These are phyloP conservation scores for Oceanodroma leucorhoa DNA, from an alignment of 2,797 vertebrate species.

Conservation along the genomic window DNA sequence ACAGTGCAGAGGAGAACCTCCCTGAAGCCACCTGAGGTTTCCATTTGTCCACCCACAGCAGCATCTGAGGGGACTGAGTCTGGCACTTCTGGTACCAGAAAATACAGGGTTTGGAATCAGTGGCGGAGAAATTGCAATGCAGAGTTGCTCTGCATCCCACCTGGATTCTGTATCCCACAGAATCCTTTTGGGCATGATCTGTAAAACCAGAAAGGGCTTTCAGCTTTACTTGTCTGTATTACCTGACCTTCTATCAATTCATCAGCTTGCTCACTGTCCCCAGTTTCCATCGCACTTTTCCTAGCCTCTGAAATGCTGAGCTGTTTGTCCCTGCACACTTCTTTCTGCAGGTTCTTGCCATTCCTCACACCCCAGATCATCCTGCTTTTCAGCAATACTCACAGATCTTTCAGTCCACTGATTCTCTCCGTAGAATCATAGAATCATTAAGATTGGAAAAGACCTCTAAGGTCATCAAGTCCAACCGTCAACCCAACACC, in stretches of 20 bases:
- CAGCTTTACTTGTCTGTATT: not conserved
- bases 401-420: not conserved
- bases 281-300: not conserved
- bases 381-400: not conserved
- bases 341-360: not conserved
- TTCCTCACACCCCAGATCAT: not conserved
- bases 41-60: rapidly evolving
- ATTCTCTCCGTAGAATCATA: not conserved
- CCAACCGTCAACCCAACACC: too few species aligned
- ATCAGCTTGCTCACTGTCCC: not conserved
- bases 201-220: not conserved
- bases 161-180: not conserved
- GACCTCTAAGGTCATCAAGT: too few species aligned
- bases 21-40: rapidly evolving
- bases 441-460: too few species aligned
- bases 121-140: not conserved
- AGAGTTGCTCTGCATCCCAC: not conserved
- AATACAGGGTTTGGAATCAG: rapidly evolving
- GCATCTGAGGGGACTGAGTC: not conserved
- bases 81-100: not conserved
- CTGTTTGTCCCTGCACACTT: not conserved
- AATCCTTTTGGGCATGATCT: not conserved
- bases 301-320: not conserved
- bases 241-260: not conserved
- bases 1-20: not conserved